These are phyloP conservation scores for Hycleus phaleratus DNA, from an alignment of 1,140 invertebrate genomes.

Conservation along the genomic window DNA sequence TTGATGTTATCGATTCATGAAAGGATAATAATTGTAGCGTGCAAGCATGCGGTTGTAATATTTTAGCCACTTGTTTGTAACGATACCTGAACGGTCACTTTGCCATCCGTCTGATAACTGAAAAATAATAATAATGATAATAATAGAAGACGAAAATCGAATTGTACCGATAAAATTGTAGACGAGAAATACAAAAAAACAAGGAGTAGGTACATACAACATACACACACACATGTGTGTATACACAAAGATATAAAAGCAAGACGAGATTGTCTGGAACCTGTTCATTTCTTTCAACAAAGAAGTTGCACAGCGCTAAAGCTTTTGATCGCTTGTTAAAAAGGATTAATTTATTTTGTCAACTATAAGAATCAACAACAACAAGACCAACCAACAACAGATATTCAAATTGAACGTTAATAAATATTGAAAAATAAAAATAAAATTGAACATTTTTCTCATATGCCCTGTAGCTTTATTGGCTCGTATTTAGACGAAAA, in stretches of 20 bases:
- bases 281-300: constrained; percentile 11
- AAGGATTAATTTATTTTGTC: neutral
- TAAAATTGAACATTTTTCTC: neutral
- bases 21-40: constrained; percentile 19
- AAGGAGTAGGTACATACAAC: neutral
- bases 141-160: neutral
- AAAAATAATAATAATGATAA: neutral
- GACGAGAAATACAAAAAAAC: neutral
- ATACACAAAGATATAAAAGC: constrained; percentile 4
- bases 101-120: neutral
- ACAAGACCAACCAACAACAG: neutral
- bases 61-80: neutral
- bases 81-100: neutral
- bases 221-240: neutral
- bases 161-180: neutral
- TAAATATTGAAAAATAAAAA: neutral
- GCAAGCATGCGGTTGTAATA: neutral
- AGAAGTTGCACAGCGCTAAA: constrained; percentile 1
- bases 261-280: constrained; percentile 12
- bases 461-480: too few relatives aligned
- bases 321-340: neutral
- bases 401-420: neutral
- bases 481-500: too few relatives aligned
- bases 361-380: neutral
- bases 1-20: constrained; percentile 19